phyloP scores from a whole-genome alignment of 2,888 invertebrate species.

The Trissoscelio sp. region DNA sequence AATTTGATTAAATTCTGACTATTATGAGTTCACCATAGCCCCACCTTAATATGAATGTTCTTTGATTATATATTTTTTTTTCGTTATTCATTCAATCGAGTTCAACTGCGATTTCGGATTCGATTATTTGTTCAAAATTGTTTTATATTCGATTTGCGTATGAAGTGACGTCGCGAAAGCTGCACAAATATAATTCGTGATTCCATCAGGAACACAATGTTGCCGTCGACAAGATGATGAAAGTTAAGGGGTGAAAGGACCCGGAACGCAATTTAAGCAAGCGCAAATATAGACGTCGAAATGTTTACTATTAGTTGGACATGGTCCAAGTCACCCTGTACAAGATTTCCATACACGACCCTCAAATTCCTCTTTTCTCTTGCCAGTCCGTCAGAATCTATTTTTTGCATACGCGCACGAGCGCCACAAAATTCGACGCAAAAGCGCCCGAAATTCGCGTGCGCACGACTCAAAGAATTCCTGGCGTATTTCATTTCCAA shows the following conservation, averaged over 20 bases:
- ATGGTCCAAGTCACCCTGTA: slow-evolving; percentile 74
- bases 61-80: no score
- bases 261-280: slow-evolving; percentile 79
- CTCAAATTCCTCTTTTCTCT: slow-evolving; percentile 67
- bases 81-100: no score
- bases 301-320: slow-evolving; percentile 81
- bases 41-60: no score
- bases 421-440: slow-evolving; percentile 19
- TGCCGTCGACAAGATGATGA: slow-evolving; percentile 60
- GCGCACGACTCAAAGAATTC: slow-evolving; percentile 27
- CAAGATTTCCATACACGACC: slow-evolving; percentile 76
- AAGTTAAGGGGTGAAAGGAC: slow-evolving; percentile 60
- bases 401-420: slow-evolving; percentile 50
- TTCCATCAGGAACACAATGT: slow-evolving; percentile 70
- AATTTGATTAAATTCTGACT: no score
- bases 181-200: slow-evolving; percentile 73
- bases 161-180: slow-evolving; percentile 24
- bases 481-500: slow-evolving; percentile 39
- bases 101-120: slow-evolving; percentile 3
- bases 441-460: slow-evolving; percentile 24
- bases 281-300: slow-evolving; percentile 81
- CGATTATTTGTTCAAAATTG: slow-evolving; percentile 42
- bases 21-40: no score
- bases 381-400: slow-evolving; percentile 40
- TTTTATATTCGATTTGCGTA: slow-evolving; percentile 42